A percentile compares a stretch with the other conserved stretches of the same genome.
These are phyloP conservation scores for Coptodon bakossiorum DNA, from an alignment of 2,113 vertebrate genomes.

Conservation along the genomic window DNA sequence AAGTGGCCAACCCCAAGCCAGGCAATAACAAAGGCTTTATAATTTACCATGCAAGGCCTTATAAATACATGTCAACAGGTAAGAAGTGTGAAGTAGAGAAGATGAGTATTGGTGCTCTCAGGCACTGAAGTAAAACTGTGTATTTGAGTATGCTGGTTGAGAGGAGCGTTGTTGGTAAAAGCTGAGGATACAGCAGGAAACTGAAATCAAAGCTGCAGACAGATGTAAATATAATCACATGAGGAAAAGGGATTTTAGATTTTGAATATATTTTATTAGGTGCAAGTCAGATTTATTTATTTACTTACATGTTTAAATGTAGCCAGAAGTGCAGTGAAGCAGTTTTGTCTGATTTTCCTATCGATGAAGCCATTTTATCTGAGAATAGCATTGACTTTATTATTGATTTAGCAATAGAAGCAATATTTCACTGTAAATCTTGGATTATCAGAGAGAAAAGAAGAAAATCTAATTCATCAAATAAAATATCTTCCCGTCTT, in stretches of 20 bases:
- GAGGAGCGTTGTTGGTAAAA: neutral
- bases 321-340: neutral
- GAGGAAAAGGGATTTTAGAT: neutral
- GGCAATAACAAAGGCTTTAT: slow-evolving; percentile 94
- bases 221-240: slow-evolving; percentile 1
- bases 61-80: slow-evolving; percentile 95
- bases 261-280: neutral
- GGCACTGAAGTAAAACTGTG: neutral
- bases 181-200: neutral
- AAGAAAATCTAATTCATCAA: neutral
- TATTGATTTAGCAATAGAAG: slow-evolving; percentile 31
- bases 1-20: slow-evolving; percentile 86
- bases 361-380: slow-evolving; percentile 20
- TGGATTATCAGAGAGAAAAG: slow-evolving; percentile 1
- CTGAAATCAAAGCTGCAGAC: neutral
- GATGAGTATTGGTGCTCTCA: neutral
- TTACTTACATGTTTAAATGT: neutral
- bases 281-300: neutral
- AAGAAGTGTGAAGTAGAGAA: slow-evolving; percentile 86
- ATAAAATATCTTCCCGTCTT: neutral
- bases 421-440: slow-evolving; percentile 28
- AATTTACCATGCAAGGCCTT: slow-evolving; percentile 81
- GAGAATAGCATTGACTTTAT: slow-evolving; percentile 17
- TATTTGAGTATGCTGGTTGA: neutral
- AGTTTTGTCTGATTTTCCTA: neutral